Evolutionary conservation across 2,888 invertebrate genomes (phyloP).

Genomic region (Cephus runcator): DNA sequence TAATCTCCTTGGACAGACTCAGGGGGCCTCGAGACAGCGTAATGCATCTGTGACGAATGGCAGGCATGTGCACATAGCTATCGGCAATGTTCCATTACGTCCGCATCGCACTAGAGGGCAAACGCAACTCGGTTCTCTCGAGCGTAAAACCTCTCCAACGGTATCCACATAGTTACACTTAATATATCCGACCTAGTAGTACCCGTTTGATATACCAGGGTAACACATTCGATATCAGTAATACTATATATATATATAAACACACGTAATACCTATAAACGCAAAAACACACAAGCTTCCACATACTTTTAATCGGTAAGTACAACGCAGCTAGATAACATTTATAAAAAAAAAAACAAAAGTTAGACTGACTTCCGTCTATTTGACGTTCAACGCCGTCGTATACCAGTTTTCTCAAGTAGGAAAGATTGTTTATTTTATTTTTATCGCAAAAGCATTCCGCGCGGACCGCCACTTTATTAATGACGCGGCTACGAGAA

Average conservation of each 20-base stretch:
- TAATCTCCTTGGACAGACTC: not conserved
- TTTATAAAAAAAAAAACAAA: not conserved
- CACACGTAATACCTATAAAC: too few species aligned
- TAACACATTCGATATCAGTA: not conserved
- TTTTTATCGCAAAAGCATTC: not conserved
- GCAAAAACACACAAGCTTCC: too few species aligned
- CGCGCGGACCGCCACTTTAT: not conserved
- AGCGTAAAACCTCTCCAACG: not conserved
- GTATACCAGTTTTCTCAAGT: not conserved
- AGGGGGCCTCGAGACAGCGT: not conserved
- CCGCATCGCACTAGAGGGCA: not conserved
- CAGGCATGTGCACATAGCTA: not conserved
- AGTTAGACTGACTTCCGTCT: not conserved
- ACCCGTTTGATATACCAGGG: not conserved
- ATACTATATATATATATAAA: not conserved
- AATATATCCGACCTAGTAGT: not conserved
- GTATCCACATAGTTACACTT: not conserved
- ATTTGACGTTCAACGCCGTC: not conserved
- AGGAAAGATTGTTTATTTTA: not conserved
- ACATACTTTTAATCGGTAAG: not conserved
- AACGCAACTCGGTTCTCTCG: not conserved
- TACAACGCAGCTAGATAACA: not conserved
- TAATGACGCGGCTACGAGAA: not conserved
- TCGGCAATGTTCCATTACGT: not conserved
- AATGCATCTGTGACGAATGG: not conserved